These are phyloP conservation scores for Prinia subflava DNA, from an alignment of 2,113 vertebrate species.

Conservation along the genomic window DNA sequence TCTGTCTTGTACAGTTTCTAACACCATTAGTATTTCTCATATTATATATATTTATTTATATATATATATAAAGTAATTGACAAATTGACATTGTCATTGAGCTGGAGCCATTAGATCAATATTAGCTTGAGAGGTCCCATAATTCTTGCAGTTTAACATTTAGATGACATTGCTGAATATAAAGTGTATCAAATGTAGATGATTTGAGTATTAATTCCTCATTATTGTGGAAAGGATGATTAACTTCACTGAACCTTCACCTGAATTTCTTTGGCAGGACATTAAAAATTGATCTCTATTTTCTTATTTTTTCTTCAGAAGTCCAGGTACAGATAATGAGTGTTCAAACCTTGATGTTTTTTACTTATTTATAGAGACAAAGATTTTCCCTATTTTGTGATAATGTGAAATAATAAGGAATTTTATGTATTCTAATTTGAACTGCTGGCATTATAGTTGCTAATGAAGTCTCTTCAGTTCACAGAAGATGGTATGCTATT, in stretches of 20 bases:
- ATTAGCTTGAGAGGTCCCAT: background rate
- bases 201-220: conserved; percentile 22
- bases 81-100: background rate
- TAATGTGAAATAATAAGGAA: background rate
- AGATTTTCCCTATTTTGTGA: background rate
- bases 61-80: background rate
- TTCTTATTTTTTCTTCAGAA: conserved; percentile 1
- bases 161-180: background rate
- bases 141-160: conserved; percentile 25
- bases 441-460: background rate
- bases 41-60: background rate
- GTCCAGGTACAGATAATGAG: background rate
- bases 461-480: background rate
- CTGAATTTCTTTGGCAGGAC: background rate
- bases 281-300: background rate
- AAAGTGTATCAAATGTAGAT: conserved; percentile 7
- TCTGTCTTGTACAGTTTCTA: background rate
- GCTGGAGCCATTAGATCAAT: conserved; percentile 24
- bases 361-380: background rate
- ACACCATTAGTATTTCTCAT: background rate
- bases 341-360: background rate
- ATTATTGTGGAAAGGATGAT: conserved; percentile 19
- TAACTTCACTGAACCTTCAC: conserved; percentile 5
- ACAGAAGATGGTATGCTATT: background rate
- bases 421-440: background rate